Conservation (phyloP, 2,888 invertebrate genomes). For the Thecocarcelia acutangulata region DNA sequence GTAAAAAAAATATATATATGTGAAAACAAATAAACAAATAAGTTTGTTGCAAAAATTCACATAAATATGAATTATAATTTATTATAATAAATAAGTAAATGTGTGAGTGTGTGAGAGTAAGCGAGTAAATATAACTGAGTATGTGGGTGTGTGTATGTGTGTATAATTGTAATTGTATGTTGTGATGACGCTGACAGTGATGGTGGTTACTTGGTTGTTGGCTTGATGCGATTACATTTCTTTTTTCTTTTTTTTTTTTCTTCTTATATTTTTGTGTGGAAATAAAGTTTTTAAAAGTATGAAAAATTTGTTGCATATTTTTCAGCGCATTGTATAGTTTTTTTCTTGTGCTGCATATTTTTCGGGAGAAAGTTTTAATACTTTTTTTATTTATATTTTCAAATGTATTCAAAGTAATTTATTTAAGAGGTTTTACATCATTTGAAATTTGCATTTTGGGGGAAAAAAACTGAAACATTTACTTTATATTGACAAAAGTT, state of each 20-base stretch:
- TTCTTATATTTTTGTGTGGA: not conserved
- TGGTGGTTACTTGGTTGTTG: slow-evolving; percentile 37
- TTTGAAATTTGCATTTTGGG: slow-evolving; percentile 52
- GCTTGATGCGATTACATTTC: slow-evolving; percentile 63
- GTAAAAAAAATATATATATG: not conserved
- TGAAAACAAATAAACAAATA: slow-evolving; percentile 55
- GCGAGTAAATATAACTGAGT: slow-evolving; percentile 15
- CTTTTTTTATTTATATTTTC: slow-evolving; percentile 30
- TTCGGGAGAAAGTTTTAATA: slow-evolving; percentile 21
- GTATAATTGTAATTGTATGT: not conserved
- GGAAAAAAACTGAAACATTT: not conserved
- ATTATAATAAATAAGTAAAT: slow-evolving; percentile 59
- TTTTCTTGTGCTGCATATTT: slow-evolving; percentile 25
- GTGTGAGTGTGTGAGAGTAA: slow-evolving; percentile 1
- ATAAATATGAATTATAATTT: slow-evolving; percentile 66
- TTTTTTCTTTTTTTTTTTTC: slow-evolving; percentile 7
- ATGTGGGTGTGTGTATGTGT: slow-evolving; percentile 15
- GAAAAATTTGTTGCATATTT: slow-evolving; percentile 68
- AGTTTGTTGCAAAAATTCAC: slow-evolving; percentile 57
- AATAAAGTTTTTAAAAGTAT: slow-evolving; percentile 37
- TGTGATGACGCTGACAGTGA: slow-evolving; percentile 44
- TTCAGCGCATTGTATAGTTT: slow-evolving; percentile 60
- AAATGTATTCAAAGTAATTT: slow-evolving; percentile 57
- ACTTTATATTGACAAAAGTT: not conserved
- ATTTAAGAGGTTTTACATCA: slow-evolving; percentile 57